A percentile compares a stretch with the other conserved stretches of the same genome.
These are phyloP conservation scores for Ferdinandea cuprea DNA, from an alignment of 2,888 invertebrate genomes.

Conservation along the genomic window DNA sequence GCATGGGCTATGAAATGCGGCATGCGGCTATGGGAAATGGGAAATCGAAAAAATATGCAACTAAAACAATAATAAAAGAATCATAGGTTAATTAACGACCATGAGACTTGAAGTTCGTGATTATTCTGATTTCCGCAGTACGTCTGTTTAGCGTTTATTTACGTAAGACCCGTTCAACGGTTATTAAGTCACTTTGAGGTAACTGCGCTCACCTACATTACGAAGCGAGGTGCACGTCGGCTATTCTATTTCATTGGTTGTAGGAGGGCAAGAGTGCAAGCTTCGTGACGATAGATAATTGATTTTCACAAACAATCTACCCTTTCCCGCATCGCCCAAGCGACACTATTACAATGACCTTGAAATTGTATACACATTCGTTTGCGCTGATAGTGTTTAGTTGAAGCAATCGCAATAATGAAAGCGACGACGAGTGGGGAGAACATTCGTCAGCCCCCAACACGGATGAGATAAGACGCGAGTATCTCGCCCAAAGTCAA, in stretches of 20 bases:
- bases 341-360: constrained; percentile 36
- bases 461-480: constrained; percentile 56
- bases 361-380: constrained; percentile 21
- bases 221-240: constrained; percentile 7
- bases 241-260: background rate
- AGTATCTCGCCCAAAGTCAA: constrained; percentile 68
- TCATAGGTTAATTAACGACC: constrained; percentile 37
- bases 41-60: constrained; percentile 35
- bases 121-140: constrained; percentile 46
- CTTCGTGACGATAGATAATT: constrained; percentile 71
- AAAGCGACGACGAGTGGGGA: constrained; percentile 1
- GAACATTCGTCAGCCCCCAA: constrained; percentile 52
- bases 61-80: too few species aligned
- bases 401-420: constrained; percentile 31
- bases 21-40: too few species aligned
- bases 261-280: constrained; percentile 2
- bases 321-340: constrained; percentile 41
- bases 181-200: background rate
- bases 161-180: constrained; percentile 13
- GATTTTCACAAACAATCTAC: constrained; percentile 58
- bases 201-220: constrained; percentile 15
- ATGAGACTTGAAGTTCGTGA: constrained; percentile 29
- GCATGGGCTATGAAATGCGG: too few species aligned
- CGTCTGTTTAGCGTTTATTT: constrained; percentile 11
- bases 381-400: constrained; percentile 26